These are phyloP conservation scores for Silurus asotus DNA, from an alignment of 2,113 vertebrate species.

Conservation along the genomic window DNA sequence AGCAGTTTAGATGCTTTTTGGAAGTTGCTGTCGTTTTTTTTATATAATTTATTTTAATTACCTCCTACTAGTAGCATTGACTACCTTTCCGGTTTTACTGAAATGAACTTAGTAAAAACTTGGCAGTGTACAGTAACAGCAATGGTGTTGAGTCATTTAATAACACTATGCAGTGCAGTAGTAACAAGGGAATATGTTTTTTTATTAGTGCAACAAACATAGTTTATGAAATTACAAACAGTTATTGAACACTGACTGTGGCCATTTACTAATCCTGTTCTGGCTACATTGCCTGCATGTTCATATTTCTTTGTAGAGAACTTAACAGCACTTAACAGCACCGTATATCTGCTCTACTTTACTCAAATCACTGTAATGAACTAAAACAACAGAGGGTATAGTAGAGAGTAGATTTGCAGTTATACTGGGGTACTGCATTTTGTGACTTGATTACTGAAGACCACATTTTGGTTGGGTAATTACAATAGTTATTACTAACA, in stretches of 20 bases:
- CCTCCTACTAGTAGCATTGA: not conserved
- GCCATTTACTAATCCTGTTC: not conserved
- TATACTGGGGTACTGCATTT: constrained; percentile 1
- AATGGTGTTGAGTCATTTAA: not conserved
- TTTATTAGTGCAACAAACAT: not conserved
- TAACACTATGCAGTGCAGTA: not conserved
- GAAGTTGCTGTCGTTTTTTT: not conserved
- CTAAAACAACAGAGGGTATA: not conserved
- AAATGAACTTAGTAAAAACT: not conserved
- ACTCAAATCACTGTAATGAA: not conserved
- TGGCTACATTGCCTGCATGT: not conserved
- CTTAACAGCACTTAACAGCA: not conserved
- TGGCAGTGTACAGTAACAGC: not conserved
- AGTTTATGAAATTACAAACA: not conserved
- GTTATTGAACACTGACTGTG: not conserved
- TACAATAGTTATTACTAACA: not conserved
- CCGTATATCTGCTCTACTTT: not conserved
- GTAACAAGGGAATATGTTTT: constrained; percentile 7
- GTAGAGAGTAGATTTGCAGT: not conserved
- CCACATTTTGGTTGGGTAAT: not conserved
- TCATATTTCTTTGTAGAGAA: not conserved
- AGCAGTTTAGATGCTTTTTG: not conserved
- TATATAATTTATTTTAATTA: no score
- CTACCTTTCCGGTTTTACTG: not conserved
- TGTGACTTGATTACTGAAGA: not conserved